Evolutionary conservation across 2,113 vertebrate genomes (phyloP).

Genomic region (Psittacus erithacus): DNA sequence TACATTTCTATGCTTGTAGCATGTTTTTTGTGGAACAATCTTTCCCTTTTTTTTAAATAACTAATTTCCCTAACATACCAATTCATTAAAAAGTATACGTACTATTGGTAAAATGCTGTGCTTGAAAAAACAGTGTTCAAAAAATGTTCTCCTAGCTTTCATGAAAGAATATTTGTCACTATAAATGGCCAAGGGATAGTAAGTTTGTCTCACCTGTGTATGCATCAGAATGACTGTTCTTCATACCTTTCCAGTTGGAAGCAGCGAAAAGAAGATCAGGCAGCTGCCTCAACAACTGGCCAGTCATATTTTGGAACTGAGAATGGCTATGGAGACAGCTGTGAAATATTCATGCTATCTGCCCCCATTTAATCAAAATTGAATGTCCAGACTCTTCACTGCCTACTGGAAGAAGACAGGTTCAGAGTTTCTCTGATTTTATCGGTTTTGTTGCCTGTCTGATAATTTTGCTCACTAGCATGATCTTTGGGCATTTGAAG

Average conservation of each 20-base stretch:
- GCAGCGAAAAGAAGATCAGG: neutral
- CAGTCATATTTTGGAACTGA: neutral
- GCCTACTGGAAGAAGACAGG: neutral
- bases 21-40: neutral
- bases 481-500: neutral
- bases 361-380: neutral
- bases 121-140: neutral
- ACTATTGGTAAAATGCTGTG: neutral
- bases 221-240: neutral
- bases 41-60: neutral
- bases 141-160: neutral
- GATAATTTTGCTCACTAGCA: neutral
- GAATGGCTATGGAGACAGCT: neutral
- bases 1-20: neutral
- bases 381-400: neutral
- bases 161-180: neutral
- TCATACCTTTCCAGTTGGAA: neutral
- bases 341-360: neutral
- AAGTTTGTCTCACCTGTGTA: neutral
- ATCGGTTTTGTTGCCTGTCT: neutral
- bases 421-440: neutral
- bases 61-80: neutral
- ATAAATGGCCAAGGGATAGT: neutral
- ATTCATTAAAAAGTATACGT: neutral
- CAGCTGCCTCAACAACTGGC: neutral